Conservation (phyloP, 2,797 vertebrate genomes). For the Urocyon cinereoargenteus region DNA sequence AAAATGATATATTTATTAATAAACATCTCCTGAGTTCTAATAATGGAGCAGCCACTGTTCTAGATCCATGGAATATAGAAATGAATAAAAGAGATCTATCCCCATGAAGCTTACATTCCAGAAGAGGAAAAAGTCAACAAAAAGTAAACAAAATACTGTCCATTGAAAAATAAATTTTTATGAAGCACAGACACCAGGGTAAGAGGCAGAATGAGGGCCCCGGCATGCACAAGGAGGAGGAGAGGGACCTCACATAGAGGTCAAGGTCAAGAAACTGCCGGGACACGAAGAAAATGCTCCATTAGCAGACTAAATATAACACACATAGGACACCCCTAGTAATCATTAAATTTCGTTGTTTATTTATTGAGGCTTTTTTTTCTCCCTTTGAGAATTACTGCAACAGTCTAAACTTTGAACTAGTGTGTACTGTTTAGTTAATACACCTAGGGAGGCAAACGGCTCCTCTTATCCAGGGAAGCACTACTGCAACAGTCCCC, state of each 20-base stretch:
- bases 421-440: not conserved
- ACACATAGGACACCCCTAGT: not conserved
- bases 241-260: not conserved
- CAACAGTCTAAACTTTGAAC: not conserved
- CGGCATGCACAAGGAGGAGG: not conserved
- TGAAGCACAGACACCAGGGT: not conserved
- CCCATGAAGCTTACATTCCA: not conserved
- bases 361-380: not conserved
- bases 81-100: not conserved
- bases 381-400: not conserved
- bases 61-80: not conserved
- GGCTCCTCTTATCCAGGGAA: not conserved
- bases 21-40: not conserved
- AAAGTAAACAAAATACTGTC: not conserved
- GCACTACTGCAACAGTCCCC: not conserved
- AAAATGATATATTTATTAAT: not conserved
- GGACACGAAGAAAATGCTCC: not conserved
- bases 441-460: not conserved
- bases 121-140: not conserved
- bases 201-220: not conserved
- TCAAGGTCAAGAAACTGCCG: not conserved
- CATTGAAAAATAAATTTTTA: not conserved
- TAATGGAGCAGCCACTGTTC: not conserved
- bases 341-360: not conserved
- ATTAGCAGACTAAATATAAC: not conserved